Evolutionary conservation across 2,113 vertebrate species (phyloP).

Genomic region (Eulemur macaco): DNA sequence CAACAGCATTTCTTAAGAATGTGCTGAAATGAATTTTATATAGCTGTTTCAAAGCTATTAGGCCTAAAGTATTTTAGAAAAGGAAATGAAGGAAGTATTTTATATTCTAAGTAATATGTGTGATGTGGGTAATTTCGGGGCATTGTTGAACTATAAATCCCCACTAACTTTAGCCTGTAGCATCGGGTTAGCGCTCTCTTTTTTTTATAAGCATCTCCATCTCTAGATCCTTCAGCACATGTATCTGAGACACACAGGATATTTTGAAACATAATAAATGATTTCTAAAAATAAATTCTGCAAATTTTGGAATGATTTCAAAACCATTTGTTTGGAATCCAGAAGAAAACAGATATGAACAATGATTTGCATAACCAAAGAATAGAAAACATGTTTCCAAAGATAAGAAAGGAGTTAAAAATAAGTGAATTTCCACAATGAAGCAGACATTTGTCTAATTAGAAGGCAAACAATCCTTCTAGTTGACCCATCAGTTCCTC

Average conservation of each 20-base stretch:
- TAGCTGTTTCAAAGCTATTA: not conserved
- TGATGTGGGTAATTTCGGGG: not conserved
- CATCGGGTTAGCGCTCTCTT: not conserved
- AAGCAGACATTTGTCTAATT: not conserved
- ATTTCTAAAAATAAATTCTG: not conserved
- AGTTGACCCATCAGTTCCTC: conserved; percentile 34
- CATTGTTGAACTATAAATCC: not conserved
- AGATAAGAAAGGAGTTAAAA: not conserved
- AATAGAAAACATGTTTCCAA: not conserved
- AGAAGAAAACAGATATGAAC: not conserved
- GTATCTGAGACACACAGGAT: not conserved
- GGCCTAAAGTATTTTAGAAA: not conserved
- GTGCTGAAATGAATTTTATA: not conserved
- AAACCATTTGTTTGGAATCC: conserved; percentile 9
- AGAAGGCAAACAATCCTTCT: conserved; percentile 10
- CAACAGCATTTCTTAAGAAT: not conserved
- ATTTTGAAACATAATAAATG: conserved; percentile 7
- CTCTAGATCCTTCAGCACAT: not conserved
- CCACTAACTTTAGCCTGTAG: not conserved
- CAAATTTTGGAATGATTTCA: not conserved
- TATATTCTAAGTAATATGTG: not conserved
- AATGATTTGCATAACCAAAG: not conserved
- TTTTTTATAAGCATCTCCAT: not conserved
- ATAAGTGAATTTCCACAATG: not conserved
- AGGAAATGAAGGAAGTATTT: not conserved